Evolutionary conservation across 2,113 vertebrate species (phyloP).

Genomic region (Diphyllodes magnificus): DNA sequence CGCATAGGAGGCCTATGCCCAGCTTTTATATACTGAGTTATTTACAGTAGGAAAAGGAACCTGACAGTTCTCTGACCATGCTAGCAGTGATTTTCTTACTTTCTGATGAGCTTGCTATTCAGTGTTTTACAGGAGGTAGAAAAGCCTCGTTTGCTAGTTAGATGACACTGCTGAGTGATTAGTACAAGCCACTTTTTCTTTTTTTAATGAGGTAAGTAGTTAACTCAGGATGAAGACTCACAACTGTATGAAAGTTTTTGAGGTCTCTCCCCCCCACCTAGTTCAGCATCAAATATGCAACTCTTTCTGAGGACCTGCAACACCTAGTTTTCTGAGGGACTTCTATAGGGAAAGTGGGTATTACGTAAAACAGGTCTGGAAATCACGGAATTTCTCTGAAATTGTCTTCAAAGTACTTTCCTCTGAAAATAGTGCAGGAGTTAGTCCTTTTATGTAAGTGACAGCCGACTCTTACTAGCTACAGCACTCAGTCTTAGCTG

Average conservation of each 20-base stretch:
- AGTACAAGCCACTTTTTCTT: neutral
- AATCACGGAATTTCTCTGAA: neutral
- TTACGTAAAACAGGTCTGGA: neutral
- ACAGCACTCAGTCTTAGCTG: neutral
- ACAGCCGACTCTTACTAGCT: neutral
- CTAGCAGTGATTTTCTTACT: neutral
- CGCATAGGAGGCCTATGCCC: neutral
- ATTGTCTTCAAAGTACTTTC: neutral
- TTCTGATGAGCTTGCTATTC: neutral
- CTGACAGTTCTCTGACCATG: neutral
- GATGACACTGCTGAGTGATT: neutral
- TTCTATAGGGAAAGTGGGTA: neutral
- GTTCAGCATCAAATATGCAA: neutral
- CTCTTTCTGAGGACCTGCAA: neutral
- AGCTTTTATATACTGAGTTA: neutral
- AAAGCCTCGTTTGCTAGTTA: neutral
- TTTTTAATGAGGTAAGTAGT: neutral
- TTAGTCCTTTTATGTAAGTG: neutral
- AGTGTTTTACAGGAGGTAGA: neutral
- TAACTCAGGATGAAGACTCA: neutral
- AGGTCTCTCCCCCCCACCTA: neutral
- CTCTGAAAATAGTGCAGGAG: neutral
- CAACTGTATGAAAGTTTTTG: neutral
- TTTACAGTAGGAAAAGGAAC: neutral
- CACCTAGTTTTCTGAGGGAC: neutral